A percentile compares a stretch with the other conserved stretches of the same genome.
These are phyloP conservation scores for Pyrgus malvae DNA, from an alignment of 2,888 invertebrate genomes.

Conservation along the genomic window DNA sequence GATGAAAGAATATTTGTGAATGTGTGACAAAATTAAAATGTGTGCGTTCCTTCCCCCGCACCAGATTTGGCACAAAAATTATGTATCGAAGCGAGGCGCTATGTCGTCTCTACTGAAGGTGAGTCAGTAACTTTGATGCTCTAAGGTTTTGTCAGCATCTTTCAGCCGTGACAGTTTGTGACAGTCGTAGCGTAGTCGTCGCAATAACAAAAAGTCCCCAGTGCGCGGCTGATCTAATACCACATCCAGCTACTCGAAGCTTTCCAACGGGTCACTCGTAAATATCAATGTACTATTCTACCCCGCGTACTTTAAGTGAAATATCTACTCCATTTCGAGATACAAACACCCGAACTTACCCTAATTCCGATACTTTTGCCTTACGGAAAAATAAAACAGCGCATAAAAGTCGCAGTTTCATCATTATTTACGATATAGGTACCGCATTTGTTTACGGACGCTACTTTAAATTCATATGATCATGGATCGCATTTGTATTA, in stretches of 20 bases:
- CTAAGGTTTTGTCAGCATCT: too few relatives aligned
- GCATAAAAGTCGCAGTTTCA: constrained; percentile 23
- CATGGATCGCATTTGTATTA: constrained; percentile 1
- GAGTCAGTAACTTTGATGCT: too few relatives aligned
- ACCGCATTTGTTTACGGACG: constrained; percentile 15
- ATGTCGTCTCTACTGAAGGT: too few relatives aligned
- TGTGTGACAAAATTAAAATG: too few relatives aligned
- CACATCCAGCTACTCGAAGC: constrained; percentile 16
- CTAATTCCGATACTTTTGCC: constrained; percentile 61
- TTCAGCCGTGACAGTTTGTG: too few relatives aligned
- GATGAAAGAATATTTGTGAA: too few relatives aligned
- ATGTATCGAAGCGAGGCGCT: too few relatives aligned
- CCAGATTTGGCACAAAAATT: too few relatives aligned
- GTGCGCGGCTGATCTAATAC: constrained; percentile 14
- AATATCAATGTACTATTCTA: constrained; percentile 72
- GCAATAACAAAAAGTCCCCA: constrained; percentile 7
- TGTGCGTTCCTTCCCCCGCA: too few relatives aligned
- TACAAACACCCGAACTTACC: constrained; percentile 56
- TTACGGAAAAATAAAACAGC: constrained; percentile 43
- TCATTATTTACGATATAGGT: constrained; percentile 23
- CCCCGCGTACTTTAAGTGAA: constrained; percentile 69
- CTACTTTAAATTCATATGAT: constrained; percentile 13
- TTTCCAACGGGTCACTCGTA: constrained; percentile 59
- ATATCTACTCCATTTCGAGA: constrained; percentile 69
- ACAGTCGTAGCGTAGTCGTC: too few relatives aligned